Base-by-base conservation (phyloP, 2,113 vertebrate genomes). In the Cyanistes caeruleus region DNA sequence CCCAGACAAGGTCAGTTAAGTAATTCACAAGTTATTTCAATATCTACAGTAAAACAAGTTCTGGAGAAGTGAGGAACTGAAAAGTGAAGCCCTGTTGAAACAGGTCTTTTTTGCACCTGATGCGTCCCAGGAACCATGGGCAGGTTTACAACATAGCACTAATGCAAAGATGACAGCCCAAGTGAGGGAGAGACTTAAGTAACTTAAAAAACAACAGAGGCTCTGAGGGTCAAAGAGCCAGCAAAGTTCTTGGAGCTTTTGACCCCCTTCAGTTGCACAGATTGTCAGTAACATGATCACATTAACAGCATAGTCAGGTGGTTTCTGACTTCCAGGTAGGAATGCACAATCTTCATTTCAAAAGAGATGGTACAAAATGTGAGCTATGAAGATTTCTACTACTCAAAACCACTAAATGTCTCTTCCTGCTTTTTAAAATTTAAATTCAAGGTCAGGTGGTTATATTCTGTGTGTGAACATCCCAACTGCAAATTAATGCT, bases 21-120 rank as follows among this genome's bases (percentile, higher is more conserved):
- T 28, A 91, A 86, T 79, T 95, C 44, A 65, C 1, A 41, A 78
- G 53, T 69, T 89, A 90, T 86, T 96, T 87, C 52, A 84, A 33
- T 77, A 63, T 70, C 90, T 94, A 93, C 41, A 81, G 37, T 49
- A 86, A 93, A 87, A 64, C 8, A 82, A 58, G 69, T 59, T 89
- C 81, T 68, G 81, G 68, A 93, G 52, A 94, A 94, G 43, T 52
- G 19, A 92, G 78, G 88, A 94, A 83, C 39, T 74, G 52, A n/a
- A 35, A 75, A 94, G 56, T 7, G 7, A 20, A 86, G 58, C 43
- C 55, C 81, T 78, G 31, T 31, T 41, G 62, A 81, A 81, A 48
- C 15, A 80, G 28, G 4, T 33, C 3, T 72, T 63, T 18, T 10
- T 35, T 51, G 44, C 30, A 63, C 13, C 10, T 24, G 14, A 8